Evolutionary conservation across 2,797 vertebrate genomes (phyloP), one percentile per base, ranked within the genome.

Genomic region (Miichthys miiuy): DNA sequence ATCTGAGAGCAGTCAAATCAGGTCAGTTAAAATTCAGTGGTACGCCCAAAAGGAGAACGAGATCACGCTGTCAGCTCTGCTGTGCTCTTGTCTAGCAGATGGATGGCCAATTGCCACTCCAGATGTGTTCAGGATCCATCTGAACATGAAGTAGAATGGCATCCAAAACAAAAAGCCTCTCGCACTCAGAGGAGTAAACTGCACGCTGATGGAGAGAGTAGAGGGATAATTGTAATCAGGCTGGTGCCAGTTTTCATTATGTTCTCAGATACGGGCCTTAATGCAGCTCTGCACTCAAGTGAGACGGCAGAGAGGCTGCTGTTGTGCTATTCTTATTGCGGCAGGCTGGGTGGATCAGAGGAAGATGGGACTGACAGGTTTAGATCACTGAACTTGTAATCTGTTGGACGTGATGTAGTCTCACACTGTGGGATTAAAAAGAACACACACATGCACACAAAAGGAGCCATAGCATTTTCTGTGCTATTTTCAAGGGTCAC

Each of bases 211-310:
- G 87, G 85, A 90, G 83, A 78, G 86, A 66, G 73, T 47, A 23
- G 38, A 42, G 61, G 82, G 77, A 90, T 92, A 88, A 92, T 92
- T 93, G 89, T 90, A 91, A 92, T 93, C 90, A 91, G 87, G 79
- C 80, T 6, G 72, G 48, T 92, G 92, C 90, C 91, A 91, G 87
- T 92, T 92, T 87, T 91, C 88, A 91, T 94, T 86, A 89, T 47
- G 56, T 57, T 50, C 71, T 73, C 78, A 60, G 79, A 86, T 41
- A 23, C 70, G 2, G 58, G 65, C 83, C 75, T 65, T 84, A 86
- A 88, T 84, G 86, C 89, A 23, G 70, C 71, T 4, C 46, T 65
- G 67, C 60, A 44, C 74, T 86, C 80, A 20, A 71, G 73, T 63
- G 38, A 57, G 42, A 67, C 65, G 57, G 68, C 42, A 17, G 47